Evolutionary conservation across 2,888 invertebrate species (phyloP).

Genomic region (Drosophila planitibia): DNA sequence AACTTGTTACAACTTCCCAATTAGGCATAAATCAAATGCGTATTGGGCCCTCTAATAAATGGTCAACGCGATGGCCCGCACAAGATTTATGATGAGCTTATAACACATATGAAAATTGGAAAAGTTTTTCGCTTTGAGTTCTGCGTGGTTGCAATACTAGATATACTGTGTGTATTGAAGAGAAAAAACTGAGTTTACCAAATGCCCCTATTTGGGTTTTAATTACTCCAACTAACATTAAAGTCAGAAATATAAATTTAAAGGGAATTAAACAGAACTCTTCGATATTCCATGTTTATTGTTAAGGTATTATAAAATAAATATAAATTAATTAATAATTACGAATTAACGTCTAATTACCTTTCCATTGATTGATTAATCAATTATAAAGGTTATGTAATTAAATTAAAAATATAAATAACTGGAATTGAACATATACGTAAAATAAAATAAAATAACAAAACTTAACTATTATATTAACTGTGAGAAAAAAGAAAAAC

Average conservation of each 20-base stretch:
- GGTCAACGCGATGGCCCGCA: neutral
- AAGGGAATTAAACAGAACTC: no score
- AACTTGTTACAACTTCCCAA: conserved; percentile 56
- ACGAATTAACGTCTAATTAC: neutral
- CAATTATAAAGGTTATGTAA: neutral
- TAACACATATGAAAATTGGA: conserved; percentile 14
- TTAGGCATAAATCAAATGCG: conserved; percentile 57
- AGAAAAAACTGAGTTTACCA: no score
- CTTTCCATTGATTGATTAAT: neutral
- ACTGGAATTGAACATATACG: neutral
- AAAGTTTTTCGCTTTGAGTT: conserved; percentile 19
- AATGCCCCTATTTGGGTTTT: neutral
- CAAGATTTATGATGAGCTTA: conserved; percentile 32
- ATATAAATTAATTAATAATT: neutral
- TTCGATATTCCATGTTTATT: neutral
- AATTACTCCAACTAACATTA: neutral
- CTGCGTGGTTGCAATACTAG: conserved; percentile 28
- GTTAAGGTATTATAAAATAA: neutral
- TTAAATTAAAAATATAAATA: neutral
- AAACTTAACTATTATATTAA: neutral
- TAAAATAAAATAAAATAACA: neutral
- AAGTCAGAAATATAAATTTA: neutral
- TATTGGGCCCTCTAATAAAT: conserved; percentile 30
- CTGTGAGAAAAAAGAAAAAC: neutral
- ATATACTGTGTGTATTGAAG: neutral